Evolutionary conservation across 2,888 invertebrate species (phyloP).

Genomic region (Drosophila ezoana): DNA sequence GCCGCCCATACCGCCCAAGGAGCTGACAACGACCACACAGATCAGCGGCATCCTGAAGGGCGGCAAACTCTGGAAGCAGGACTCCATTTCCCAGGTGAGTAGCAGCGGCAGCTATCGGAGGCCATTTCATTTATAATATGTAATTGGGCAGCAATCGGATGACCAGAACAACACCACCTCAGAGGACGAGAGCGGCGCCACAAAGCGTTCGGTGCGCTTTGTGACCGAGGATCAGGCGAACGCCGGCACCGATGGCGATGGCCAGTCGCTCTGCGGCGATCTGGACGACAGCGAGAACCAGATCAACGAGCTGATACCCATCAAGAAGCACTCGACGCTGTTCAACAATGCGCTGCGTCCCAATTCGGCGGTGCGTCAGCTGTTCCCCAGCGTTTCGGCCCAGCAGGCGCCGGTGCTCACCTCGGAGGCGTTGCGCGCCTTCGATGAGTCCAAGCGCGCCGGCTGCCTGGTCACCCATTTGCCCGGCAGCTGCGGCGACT

Average conservation of each 20-base stretch:
- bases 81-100: slow-evolving; percentile 86
- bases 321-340: slow-evolving; percentile 84
- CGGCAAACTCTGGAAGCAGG: slow-evolving; percentile 90
- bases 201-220: slow-evolving; percentile 89
- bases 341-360: slow-evolving; percentile 85
- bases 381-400: slow-evolving; percentile 90
- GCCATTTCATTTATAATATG: not conserved
- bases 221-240: slow-evolving; percentile 85
- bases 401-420: slow-evolving; percentile 89
- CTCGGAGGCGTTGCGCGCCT: slow-evolving; percentile 90
- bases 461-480: slow-evolving; percentile 84
- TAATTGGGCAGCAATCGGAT: slow-evolving; percentile 76
- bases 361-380: slow-evolving; percentile 93
- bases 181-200: slow-evolving; percentile 86
- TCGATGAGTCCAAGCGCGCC: slow-evolving; percentile 88
- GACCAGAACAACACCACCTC: slow-evolving; percentile 83
- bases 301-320: slow-evolving; percentile 84
- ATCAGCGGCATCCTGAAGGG: slow-evolving; percentile 92
- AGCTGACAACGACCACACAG: slow-evolving; percentile 86
- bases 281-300: slow-evolving; percentile 82
- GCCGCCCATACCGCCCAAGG: slow-evolving; percentile 84
- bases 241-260: slow-evolving; percentile 77
- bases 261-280: slow-evolving; percentile 68
- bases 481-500: slow-evolving; percentile 85
- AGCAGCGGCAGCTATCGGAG: too few species aligned